A percentile compares a stretch with the other conserved stretches of the same genome.
phyloP scores from a whole-genome alignment of 53 echinoderm and acorn worm genomes.

The Pentamera pediparva region DNA sequence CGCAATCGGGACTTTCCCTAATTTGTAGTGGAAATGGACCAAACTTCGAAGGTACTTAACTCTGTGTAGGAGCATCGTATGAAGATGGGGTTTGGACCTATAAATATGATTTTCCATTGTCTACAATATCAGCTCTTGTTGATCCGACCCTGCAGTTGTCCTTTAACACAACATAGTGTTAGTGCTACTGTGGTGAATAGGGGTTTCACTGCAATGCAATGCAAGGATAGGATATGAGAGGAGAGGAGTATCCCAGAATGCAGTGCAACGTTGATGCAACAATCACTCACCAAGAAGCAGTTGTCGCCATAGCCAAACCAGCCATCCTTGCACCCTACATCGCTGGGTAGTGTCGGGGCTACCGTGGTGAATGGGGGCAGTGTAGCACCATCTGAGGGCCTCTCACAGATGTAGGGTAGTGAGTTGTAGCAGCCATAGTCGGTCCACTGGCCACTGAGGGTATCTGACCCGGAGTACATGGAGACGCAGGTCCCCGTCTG shows the following conservation, averaged over 20 bases:
- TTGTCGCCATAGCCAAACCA: constrained; percentile 68
- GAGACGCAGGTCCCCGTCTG: constrained; percentile 62
- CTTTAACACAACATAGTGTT: too few relatives aligned
- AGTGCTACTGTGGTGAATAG: not conserved
- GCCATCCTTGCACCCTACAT: constrained; percentile 52
- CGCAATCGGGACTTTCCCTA: too few relatives aligned
- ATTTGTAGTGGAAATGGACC: too few relatives aligned
- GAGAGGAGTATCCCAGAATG: too few relatives aligned
- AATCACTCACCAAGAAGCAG: constrained; percentile 58
- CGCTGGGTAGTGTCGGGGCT: constrained; percentile 50
- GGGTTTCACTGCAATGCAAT: not conserved
- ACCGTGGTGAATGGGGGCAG: constrained; percentile 38
- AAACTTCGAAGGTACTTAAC: too few relatives aligned
- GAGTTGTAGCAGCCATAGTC: constrained; percentile 45
- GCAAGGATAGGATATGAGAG: too few relatives aligned
- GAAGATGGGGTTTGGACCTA: too few relatives aligned
- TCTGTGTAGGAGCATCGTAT: too few relatives aligned
- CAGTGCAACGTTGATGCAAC: not conserved
- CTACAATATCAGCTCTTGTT: too few relatives aligned
- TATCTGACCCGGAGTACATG: constrained; percentile 47
- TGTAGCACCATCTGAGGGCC: constrained; percentile 41
- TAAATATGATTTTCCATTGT: too few relatives aligned
- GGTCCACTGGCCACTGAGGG: constrained; percentile 60
- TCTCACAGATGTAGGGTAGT: constrained; percentile 76
- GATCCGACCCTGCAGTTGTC: too few relatives aligned